These are phyloP conservation scores for Sycophaga agraensis DNA, from an alignment of 1,140 invertebrate genomes.

Conservation along the genomic window DNA sequence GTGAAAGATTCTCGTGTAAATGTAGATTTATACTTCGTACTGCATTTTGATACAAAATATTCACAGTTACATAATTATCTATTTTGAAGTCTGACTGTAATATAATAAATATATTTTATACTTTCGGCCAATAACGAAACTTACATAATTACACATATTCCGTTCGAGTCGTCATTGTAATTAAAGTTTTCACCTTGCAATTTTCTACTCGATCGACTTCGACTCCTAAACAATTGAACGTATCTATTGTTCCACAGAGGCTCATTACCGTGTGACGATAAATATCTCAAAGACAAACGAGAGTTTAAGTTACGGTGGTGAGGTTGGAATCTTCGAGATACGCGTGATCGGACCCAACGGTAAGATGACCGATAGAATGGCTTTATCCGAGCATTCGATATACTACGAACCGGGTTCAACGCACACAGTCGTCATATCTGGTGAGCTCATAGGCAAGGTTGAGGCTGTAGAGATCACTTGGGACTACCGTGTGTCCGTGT, in stretches of 20 bases:
- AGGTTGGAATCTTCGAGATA: conserved; percentile 72
- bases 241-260: conserved; percentile 54
- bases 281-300: conserved; percentile 72
- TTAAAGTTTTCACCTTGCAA: too few species aligned
- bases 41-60: too few species aligned
- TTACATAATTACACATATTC: too few species aligned
- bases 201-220: too few species aligned
- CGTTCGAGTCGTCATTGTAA: too few species aligned
- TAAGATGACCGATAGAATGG: conserved; percentile 63
- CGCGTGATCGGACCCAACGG: conserved; percentile 66
- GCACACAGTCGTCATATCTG: conserved; percentile 69
- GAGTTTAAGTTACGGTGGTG: conserved; percentile 72
- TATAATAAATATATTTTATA: too few species aligned
- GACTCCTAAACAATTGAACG: too few species aligned
- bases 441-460: conserved; percentile 66
- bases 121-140: too few species aligned
- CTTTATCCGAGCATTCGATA: conserved; percentile 57
- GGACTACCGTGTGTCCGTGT: conserved; percentile 73
- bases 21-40: too few species aligned
- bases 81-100: too few species aligned
- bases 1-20: too few species aligned
- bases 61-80: too few species aligned
- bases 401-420: conserved; percentile 72
- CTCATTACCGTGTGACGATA: conserved; percentile 74
- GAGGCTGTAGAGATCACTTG: conserved; percentile 70